Evolutionary conservation across 53 echinoderm and acorn worm species (phyloP).

Genomic region (Holothuria leucospilota): DNA sequence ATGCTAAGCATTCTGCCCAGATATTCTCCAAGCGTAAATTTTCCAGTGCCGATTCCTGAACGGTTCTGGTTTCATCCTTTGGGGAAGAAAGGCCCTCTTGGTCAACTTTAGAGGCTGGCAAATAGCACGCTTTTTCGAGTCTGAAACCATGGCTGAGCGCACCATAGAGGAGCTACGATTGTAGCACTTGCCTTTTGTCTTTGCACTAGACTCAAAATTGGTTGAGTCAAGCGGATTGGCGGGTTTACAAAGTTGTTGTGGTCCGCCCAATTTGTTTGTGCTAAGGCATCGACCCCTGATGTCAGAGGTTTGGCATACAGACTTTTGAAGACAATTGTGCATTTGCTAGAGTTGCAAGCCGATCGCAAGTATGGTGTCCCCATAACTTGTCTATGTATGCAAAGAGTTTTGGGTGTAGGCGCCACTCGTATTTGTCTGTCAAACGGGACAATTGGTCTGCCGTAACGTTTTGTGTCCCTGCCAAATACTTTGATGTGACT

Average conservation of each 20-base stretch:
- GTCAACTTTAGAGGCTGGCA: slow-evolving; percentile 51
- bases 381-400: slow-evolving; percentile 45
- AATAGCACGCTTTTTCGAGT: slow-evolving; percentile 21
- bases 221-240: background rate
- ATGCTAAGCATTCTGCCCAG: slow-evolving; percentile 44
- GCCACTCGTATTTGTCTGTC: slow-evolving; percentile 58
- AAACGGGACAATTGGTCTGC: slow-evolving; percentile 54
- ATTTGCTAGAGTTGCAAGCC: slow-evolving; percentile 58
- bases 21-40: slow-evolving; percentile 59
- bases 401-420: slow-evolving; percentile 42
- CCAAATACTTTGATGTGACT: slow-evolving; percentile 12
- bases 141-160: slow-evolving; percentile 58
- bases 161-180: slow-evolving; percentile 61
- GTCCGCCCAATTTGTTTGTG: slow-evolving; percentile 36
- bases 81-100: slow-evolving; percentile 23
- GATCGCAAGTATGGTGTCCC: slow-evolving; percentile 63
- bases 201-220: background rate
- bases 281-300: slow-evolving; percentile 59
- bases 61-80: slow-evolving; percentile 52
- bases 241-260: background rate
- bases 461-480: slow-evolving; percentile 37
- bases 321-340: slow-evolving; percentile 25
- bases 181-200: slow-evolving; percentile 54
- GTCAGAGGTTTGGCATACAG: slow-evolving; percentile 21
- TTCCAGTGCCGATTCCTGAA: slow-evolving; percentile 54